Evolutionary conservation across 2,888 invertebrate species (phyloP).

Genomic region (Hydropsyche betteni): DNA sequence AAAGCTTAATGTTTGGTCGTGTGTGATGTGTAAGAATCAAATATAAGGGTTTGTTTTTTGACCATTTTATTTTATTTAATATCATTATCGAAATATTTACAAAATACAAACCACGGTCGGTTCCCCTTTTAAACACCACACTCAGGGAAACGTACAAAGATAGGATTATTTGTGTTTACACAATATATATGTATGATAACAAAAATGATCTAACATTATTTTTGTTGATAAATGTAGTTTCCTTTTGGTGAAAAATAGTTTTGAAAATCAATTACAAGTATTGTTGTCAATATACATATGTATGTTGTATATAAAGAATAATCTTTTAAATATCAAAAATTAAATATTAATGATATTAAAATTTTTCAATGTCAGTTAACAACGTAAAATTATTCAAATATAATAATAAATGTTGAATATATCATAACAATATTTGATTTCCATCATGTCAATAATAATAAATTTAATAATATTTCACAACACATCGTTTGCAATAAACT

Average conservation of each 20-base stretch:
- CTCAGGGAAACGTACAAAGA: slow-evolving; percentile 26
- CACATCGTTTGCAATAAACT: slow-evolving; percentile 30
- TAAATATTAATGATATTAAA: not conserved
- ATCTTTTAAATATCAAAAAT: not conserved
- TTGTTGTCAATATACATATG: not conserved
- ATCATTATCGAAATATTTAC: slow-evolving; percentile 63
- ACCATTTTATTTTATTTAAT: slow-evolving; percentile 58
- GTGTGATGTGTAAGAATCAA: not conserved
- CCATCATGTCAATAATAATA: slow-evolving; percentile 26
- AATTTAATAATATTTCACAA: slow-evolving; percentile 37
- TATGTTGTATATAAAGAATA: not conserved
- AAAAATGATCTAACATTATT: not conserved
- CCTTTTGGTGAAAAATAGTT: not conserved
- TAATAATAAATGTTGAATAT: slow-evolving; percentile 22
- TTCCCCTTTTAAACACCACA: slow-evolving; percentile 14
- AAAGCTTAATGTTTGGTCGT: not conserved
- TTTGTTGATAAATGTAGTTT: too few species aligned
- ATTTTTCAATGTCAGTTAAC: too few species aligned
- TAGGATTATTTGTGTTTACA: slow-evolving; percentile 32
- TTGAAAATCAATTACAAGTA: not conserved
- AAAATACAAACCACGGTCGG: slow-evolving; percentile 58
- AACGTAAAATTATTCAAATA: slow-evolving; percentile 26
- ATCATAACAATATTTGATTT: slow-evolving; percentile 36
- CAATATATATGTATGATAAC: slow-evolving; percentile 7
- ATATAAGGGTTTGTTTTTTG: slow-evolving; percentile 55